phyloP scores from a whole-genome alignment of 2,113 vertebrate genomes.

The Eonycteris spelaea region DNA sequence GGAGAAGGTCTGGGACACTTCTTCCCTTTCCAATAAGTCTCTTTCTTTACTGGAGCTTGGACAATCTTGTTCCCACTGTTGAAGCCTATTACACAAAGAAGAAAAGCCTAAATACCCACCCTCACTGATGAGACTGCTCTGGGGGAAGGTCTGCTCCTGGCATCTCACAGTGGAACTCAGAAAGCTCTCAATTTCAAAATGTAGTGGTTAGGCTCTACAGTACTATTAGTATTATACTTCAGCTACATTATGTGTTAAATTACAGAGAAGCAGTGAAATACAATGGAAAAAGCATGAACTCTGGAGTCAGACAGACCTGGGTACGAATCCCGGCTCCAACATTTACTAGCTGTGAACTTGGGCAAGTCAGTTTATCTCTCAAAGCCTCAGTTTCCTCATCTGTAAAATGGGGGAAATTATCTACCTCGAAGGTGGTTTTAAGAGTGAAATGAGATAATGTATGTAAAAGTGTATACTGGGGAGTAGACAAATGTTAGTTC shows the following conservation, averaged over 20 bases:
- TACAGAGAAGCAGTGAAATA: slow-evolving; percentile 57
- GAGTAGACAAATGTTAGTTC: slow-evolving; percentile 51
- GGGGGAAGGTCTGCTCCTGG: slow-evolving; percentile 53
- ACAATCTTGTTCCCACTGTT: background rate
- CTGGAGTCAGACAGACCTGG: slow-evolving; percentile 67
- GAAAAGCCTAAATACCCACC: background rate
- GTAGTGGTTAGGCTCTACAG: slow-evolving; percentile 56
- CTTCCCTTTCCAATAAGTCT: background rate
- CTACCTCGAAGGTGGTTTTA: slow-evolving; percentile 58
- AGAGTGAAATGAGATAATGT: slow-evolving; percentile 60
- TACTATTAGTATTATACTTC: slow-evolving; percentile 62
- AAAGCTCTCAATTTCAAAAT: slow-evolving; percentile 56
- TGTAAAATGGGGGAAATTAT: slow-evolving; percentile 66
- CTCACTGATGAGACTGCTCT: slow-evolving; percentile 42
- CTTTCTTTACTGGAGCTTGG: slow-evolving; percentile 7
- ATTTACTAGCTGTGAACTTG: slow-evolving; percentile 65
- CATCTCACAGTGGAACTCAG: slow-evolving; percentile 53
- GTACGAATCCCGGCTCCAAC: slow-evolving; percentile 58
- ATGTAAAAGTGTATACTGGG: slow-evolving; percentile 40
- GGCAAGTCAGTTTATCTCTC: slow-evolving; percentile 64
- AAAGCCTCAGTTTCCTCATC: slow-evolving; percentile 68
- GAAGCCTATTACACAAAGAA: background rate
- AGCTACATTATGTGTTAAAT: slow-evolving; percentile 60
- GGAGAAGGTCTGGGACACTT: background rate
- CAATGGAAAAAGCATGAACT: slow-evolving; percentile 56